Conservation (phyloP, 2,888 invertebrate genomes). For the Terebella lapidaria region DNA sequence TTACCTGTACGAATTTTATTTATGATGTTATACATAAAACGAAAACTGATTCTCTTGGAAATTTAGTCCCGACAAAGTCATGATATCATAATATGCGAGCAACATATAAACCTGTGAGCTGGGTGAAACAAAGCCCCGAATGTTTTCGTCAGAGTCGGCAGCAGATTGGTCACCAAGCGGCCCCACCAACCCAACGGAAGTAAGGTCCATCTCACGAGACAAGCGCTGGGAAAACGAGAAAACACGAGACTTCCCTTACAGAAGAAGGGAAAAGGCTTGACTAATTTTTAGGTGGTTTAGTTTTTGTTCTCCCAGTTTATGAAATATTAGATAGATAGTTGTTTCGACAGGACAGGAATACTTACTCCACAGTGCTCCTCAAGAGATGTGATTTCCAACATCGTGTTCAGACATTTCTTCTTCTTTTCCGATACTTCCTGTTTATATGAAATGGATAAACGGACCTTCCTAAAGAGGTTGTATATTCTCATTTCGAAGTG, state of each 20-base stretch:
- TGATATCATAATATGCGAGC: background rate
- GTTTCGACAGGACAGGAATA: too few relatives aligned
- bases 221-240: background rate
- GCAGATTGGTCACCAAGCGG: background rate
- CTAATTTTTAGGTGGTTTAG: too few relatives aligned
- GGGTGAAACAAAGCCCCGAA: too few relatives aligned
- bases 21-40: too few relatives aligned
- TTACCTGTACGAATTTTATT: background rate
- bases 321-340: too few relatives aligned
- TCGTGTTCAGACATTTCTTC: slow-evolving; percentile 16
- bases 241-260: background rate
- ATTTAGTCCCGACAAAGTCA: background rate
- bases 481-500: background rate
- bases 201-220: background rate
- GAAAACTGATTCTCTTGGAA: too few relatives aligned
- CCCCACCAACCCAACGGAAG: background rate
- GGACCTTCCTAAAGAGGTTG: background rate
- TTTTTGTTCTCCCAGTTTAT: too few relatives aligned
- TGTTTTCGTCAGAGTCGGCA: background rate
- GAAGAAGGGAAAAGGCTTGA: too few relatives aligned
- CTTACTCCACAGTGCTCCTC: slow-evolving; percentile 19
- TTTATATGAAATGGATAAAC: background rate
- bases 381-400: slow-evolving; percentile 12
- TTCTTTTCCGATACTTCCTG: slow-evolving; percentile 16
- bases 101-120: background rate